Conservation (phyloP, 2,888 invertebrate species). For the Toxonevra muliebris region DNA sequence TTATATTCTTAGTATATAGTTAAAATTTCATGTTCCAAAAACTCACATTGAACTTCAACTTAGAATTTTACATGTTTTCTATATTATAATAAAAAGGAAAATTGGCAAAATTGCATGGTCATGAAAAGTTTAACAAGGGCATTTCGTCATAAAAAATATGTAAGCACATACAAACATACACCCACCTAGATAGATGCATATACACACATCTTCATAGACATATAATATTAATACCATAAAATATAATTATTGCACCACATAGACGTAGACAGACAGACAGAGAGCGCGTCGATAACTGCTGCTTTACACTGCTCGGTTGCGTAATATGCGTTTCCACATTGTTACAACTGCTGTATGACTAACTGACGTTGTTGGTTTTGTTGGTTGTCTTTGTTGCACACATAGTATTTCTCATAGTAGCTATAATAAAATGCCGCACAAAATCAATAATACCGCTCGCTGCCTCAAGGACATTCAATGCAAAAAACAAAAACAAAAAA, state of each 20-base stretch:
- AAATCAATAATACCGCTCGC: constrained; percentile 27
- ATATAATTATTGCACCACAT: neutral
- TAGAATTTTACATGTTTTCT: no score
- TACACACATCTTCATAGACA: neutral
- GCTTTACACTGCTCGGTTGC: neutral
- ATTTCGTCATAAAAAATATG: neutral
- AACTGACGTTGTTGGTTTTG: neutral
- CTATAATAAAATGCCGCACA: constrained; percentile 18
- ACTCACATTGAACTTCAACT: no score
- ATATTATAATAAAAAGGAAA: no score
- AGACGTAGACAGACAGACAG: neutral
- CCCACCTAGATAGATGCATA: neutral
- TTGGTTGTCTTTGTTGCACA: neutral
- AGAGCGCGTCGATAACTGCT: neutral
- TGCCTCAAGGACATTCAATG: constrained; percentile 25
- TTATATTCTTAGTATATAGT: no score
- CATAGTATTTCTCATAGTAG: neutral
- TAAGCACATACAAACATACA: neutral
- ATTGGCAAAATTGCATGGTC: no score
- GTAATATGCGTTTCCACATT: neutral
- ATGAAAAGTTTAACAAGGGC: no score
- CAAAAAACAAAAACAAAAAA: neutral
- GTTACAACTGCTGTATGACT: neutral
- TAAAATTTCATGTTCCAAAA: no score
- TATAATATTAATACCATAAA: no score